These are phyloP conservation scores for Paedocypris micromegethes DNA, from an alignment of 2,797 vertebrate genomes.

Conservation along the genomic window DNA sequence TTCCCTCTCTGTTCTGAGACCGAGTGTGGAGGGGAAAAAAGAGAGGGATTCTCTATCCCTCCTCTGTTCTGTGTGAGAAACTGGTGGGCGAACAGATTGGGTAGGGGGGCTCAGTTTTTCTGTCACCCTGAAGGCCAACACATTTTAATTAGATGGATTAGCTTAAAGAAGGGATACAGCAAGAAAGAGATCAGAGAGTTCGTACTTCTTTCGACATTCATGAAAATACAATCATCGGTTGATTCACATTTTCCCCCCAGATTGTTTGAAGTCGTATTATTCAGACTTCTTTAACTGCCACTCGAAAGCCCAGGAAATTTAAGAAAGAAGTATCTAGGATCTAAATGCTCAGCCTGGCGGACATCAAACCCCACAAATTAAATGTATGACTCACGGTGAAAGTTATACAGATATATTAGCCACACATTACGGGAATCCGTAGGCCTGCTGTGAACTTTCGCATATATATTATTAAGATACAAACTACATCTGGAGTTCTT, in stretches of 20 bases:
- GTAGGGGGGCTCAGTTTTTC: slow-evolving; percentile 27
- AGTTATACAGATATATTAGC: slow-evolving; percentile 15
- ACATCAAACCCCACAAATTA: slow-evolving; percentile 6
- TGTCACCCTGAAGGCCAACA: slow-evolving; percentile 61
- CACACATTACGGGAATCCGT: not conserved
- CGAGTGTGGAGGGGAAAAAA: slow-evolving; percentile 30
- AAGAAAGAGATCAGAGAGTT: slow-evolving; percentile 38
- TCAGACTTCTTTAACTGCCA: slow-evolving; percentile 7
- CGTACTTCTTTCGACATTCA: slow-evolving; percentile 13
- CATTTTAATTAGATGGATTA: slow-evolving; percentile 91
- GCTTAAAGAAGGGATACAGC: slow-evolving; percentile 50
- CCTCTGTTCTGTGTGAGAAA: slow-evolving; percentile 81
- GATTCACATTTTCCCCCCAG: slow-evolving; percentile 29
- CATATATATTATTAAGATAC: slow-evolving; percentile 32
- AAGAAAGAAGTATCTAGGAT: not conserved
- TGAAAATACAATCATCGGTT: slow-evolving; percentile 31
- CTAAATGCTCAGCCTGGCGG: not conserved
- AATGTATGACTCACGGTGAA: slow-evolving; percentile 17
- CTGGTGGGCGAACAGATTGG: slow-evolving; percentile 71
- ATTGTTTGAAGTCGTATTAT: slow-evolving; percentile 25
- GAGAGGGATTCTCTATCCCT: slow-evolving; percentile 27
- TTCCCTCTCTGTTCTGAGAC: slow-evolving; percentile 81
- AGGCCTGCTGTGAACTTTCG: slow-evolving; percentile 7
- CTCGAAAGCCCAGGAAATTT: not conserved
- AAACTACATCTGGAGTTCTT: slow-evolving; percentile 16